Evolutionary conservation across 2,797 vertebrate genomes (phyloP), one percentile per base, ranked within the genome.

Genomic region (Buphagus erythrorhynchus): DNA sequence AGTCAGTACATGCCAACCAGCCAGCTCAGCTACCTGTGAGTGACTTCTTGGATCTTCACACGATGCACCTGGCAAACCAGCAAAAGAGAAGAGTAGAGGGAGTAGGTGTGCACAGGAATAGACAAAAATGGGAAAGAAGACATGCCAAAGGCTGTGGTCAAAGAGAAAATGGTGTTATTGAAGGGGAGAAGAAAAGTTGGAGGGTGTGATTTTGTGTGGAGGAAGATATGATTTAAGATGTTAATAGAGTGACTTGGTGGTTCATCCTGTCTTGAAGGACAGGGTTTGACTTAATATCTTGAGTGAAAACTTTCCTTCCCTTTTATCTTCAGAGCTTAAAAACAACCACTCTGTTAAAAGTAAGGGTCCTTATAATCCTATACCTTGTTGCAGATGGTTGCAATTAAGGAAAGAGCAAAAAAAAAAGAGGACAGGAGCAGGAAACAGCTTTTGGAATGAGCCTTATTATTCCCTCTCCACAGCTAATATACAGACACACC

Each of bases 1-100:
- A 51, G 90, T 62, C 65, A 45, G 43, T 33, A 16, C 11, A 8
- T 72, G 73, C 69, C 78, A 78, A 88, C 66, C 55, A 79, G 86
- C 88, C 88, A 58, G 54, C 66, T 93, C 83, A 48, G 76, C 54
- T 93, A 96, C 95, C 86, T 95, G 72, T 72, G 85, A 81, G 36
- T 45, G 69, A 72, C 82, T 86, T 72, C 61, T 90, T 84, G 94
- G 85, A 78, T 80, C 69, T 78, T 49, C 66, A 43, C 43, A 25
- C 22, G 10, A 40, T 3, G 25, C 38, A 52, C 46, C 51, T 40
- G 49, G 46, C 68, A 61, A 86, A 68, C 11, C 33, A 33, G 24
- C 63, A 79, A 7, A 85, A 31, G 45, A 82, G 35, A 88, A 20
- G 35, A 83, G 31, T 7, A 54, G 28, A 48, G 29, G 10, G 16